phyloP scores from a whole-genome alignment of 2,113 vertebrate genomes.

The Lipophrys pholis region DNA sequence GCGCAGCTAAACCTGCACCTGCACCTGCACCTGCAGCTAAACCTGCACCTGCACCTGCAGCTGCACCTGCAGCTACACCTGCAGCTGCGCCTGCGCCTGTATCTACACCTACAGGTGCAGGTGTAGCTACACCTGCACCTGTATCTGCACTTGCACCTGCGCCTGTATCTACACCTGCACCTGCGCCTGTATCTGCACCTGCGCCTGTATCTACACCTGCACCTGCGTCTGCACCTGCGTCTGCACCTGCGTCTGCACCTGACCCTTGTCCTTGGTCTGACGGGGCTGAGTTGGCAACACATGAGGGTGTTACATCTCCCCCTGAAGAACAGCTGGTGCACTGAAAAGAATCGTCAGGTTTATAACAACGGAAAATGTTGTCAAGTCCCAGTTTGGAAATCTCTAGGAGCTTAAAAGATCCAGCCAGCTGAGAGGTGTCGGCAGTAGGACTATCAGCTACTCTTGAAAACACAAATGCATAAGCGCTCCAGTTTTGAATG shows the following conservation, averaged over 20 bases:
- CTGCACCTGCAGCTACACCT: rapidly evolving
- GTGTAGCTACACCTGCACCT: too few relatives aligned
- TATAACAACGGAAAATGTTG: conserved; percentile 45
- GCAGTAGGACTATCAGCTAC: neutral
- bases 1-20: too few relatives aligned
- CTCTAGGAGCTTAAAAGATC: conserved; percentile 5
- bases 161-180: neutral
- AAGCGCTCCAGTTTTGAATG: conserved; percentile 24
- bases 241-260: too few relatives aligned
- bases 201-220: neutral
- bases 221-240: neutral
- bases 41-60: too few relatives aligned
- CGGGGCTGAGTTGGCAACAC: conserved; percentile 4
- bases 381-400: conserved; percentile 23
- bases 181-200: neutral
- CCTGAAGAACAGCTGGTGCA: conserved; percentile 37
- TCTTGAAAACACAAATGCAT: conserved; percentile 43
- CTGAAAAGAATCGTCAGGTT: conserved; percentile 13
- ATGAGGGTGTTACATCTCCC: conserved; percentile 21
- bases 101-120: too few relatives aligned
- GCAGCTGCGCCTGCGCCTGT: neutral
- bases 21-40: neutral
- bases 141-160: too few relatives aligned
- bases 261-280: neutral
- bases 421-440: neutral